Evolutionary conservation across 2,888 invertebrate species (phyloP).

Genomic region (Dynastes hyllus): DNA sequence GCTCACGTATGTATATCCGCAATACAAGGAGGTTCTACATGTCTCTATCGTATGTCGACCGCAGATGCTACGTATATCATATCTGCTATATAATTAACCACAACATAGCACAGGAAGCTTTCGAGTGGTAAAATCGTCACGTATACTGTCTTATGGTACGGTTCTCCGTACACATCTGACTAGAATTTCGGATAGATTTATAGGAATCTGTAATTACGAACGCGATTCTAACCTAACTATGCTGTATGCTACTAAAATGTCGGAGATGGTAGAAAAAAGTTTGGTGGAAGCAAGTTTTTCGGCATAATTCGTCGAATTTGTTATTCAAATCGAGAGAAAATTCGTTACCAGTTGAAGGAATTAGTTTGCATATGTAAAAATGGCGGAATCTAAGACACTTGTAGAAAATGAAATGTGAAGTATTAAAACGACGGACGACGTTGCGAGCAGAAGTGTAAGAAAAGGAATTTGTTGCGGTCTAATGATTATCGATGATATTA

Average conservation of each 20-base stretch:
- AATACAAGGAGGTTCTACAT: not conserved
- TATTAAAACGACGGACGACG: not conserved
- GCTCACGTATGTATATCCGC: too few species aligned
- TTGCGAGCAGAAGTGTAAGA: not conserved
- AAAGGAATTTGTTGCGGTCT: not conserved
- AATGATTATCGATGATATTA: not conserved
- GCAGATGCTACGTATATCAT: not conserved
- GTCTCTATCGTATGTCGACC: not conserved
- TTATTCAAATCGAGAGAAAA: conserved; percentile 1
- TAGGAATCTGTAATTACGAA: not conserved
- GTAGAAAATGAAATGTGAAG: not conserved
- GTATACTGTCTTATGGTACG: not conserved
- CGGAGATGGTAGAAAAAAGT: not conserved
- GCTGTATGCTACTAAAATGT: not conserved
- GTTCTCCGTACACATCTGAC: not conserved
- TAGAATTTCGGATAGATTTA: not conserved
- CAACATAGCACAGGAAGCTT: not conserved
- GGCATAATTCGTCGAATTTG: conserved; percentile 8
- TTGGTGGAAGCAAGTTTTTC: not conserved
- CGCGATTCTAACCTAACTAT: not conserved
- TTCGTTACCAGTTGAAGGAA: conserved; percentile 8
- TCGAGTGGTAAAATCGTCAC: not conserved
- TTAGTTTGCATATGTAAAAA: conserved; percentile 12
- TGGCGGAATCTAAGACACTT: not conserved
- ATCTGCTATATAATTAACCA: conserved; percentile 8